Evolutionary conservation across 2,797 vertebrate genomes (phyloP), one percentile per base, ranked within the genome.

Genomic region (Adelosebastes latens): DNA sequence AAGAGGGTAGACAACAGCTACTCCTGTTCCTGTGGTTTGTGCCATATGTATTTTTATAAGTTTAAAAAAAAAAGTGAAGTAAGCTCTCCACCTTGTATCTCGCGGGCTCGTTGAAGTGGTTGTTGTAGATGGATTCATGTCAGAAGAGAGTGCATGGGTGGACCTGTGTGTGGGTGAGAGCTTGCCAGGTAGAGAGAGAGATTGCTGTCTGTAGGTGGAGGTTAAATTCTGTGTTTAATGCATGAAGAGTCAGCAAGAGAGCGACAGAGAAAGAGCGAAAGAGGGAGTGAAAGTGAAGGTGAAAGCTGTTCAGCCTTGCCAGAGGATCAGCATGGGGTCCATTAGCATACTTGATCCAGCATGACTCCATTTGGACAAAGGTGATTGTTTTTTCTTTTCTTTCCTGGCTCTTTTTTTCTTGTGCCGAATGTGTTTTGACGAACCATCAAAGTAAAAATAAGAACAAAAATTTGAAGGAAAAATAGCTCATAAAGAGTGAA

Each of bases 161-260:
- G 89, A 82, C 63, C 74, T 49, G 85, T 64, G 53, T 79, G 89
- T 88, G 89, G 91, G 90, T 62, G 89, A 88, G 83, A 80, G 71
- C 79, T 68, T 79, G 75, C 73, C 80, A 89, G 90, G 90, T 90
- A 82, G 72, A 91, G 76, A 90, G 76, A 85, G 70, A 87, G 75
- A 89, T 73, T 78, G 73, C 80, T 70, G 75, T 88, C 76, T 84
- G 92, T 92, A 87, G 89, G 92, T 85, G 91, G 89, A 92, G 90
- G 92, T 90, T 92, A 89, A 91, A 90, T 83, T 88, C 60, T 80
- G 77, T 77, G 81, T 88, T 87, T 82, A 88, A 87, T 89, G 76
- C 83, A 82, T 60, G 69, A 85, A 77, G 78, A 89, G 62, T 74
- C 72, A 16, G 71, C 24, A 59, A 81, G 70, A 82, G 70, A 74